Percentiles rank a stretch among this genome's conserved stretches.
These are phyloP conservation scores for Spea hammondii DNA, from an alignment of 2,797 vertebrate genomes.

Conservation along the genomic window DNA sequence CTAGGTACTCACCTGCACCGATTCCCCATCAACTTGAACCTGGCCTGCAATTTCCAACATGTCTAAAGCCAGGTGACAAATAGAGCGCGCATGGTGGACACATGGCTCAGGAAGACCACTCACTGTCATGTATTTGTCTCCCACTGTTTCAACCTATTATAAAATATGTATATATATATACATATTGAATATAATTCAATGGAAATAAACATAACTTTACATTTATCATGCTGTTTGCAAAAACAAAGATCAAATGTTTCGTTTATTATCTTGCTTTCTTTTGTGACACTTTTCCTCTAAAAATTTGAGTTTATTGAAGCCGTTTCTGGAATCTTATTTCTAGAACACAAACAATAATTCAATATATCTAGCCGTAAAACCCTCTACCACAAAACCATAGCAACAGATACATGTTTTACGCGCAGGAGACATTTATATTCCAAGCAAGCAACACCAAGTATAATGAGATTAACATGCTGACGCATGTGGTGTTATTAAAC, in stretches of 20 bases:
- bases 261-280: not conserved
- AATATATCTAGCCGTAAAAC: too few species aligned
- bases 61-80: constrained; percentile 93
- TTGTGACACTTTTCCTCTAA: too few species aligned
- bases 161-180: not conserved
- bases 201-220: not conserved
- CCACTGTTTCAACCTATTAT: constrained; percentile 94
- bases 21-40: constrained; percentile 91
- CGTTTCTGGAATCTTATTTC: too few species aligned
- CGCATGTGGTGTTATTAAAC: too few species aligned
- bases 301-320: too few species aligned
- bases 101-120: constrained; percentile 96
- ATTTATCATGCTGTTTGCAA: constrained; percentile 12
- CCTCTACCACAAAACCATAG: too few species aligned
- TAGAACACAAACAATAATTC: too few species aligned
- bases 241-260: not conserved
- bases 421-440: too few species aligned
- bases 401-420: too few species aligned
- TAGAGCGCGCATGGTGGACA: constrained; percentile 92
- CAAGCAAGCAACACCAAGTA: too few species aligned
- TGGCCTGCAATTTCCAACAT: constrained; percentile 99
- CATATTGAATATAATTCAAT: not conserved
- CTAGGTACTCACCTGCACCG: constrained; percentile 83
- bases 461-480: too few species aligned
- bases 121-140: constrained; percentile 98